Evolutionary conservation across 2,888 invertebrate genomes (phyloP), one percentile per base, ranked within the genome.

Genomic region (Cantharis rustica): DNA sequence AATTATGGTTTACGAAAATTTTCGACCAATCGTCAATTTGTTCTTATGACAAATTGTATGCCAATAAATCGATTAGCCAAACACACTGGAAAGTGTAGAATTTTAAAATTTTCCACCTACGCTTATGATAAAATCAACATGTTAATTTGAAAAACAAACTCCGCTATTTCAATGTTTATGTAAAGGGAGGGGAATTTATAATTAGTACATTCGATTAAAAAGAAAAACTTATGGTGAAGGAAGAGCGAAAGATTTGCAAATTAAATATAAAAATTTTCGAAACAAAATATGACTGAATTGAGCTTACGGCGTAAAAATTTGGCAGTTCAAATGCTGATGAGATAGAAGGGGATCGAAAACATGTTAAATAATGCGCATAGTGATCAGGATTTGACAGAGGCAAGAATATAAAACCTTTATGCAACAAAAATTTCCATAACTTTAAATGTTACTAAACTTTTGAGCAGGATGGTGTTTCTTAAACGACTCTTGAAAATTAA

Each of bases 281-380:
- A 16, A 16, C 69, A 15, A 74, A 74, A 70, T 47, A 69, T 47
- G 61, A 61, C 15, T 62, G 27, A 23, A 9, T 13, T 61, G 16
- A 27, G 69, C 27, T 63, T 26, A 68, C 23, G n/a, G 62, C 20
- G 16, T 62, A 64, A 69, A 74, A 70, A 73, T 73, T 70, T 63
- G 20, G 31, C 64, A 64, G 61, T 16, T 70, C 13, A 27, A 63
- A 62, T 74, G n/a, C 31, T 20, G 27, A 69, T 70, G 26, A 63
- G 16, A 20, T 16, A 47, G 16, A 70, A 69, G 61, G 63, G 73
- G 68, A 64, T 69, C 23, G 20, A 31, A 61, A 31, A 27, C 61
- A 73, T 47, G 74, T 23, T 69, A 74, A 74, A 70, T 70, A 61
- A 70, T 69, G 74, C 74, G 31, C 74, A 74, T 69, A 73, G 62